Evolutionary conservation across 2,797 vertebrate genomes (phyloP), one percentile per base, ranked within the genome.

Genomic region (Buceros bicornis): DNA sequence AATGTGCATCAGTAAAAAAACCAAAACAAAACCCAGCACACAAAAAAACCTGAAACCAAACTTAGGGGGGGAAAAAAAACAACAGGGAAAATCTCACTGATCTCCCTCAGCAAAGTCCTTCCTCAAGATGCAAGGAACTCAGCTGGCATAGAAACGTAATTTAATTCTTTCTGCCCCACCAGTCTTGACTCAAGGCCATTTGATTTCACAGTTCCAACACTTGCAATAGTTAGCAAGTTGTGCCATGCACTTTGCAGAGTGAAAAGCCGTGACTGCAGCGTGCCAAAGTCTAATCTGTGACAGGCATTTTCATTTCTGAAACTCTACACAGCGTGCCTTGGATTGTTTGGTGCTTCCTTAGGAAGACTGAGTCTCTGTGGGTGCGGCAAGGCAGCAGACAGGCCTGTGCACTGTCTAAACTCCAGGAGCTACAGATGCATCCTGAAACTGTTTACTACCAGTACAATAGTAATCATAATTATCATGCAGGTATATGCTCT

Each of bases 141-240:
- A 45, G 51, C 76, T 91, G 81, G 87, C 72, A 90, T 24, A 66
- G 69, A 90, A 91, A 86, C 1, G 3, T 48, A 89, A 93, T 81
- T 86, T 69, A 89, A 91, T 86, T 91, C 91, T 95, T 90, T 87
- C 89, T 91, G 85, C 51, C 73, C 82, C 83, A 77, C 28, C 51
- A 80, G 58, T 42, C 85, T 81, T 93, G 89, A 96, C 54, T 90
- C 78, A 73, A 84, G n/a, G 83, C 81, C 73, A 89, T 80, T 82
- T 77, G 83, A 92, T 93, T 94, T 92, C 85, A 96, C 85, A 91
- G 87, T 56, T 88, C 37, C 73, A 93, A 92, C 40, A 58, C 64
- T 66, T 61, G 43, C 82, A 83, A 82, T 43, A 83, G 91, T 70
- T 88, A 67, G n/a, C 47, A 72, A 93, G 87, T 62, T 29, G 54